Evolutionary conservation across 1,140 invertebrate genomes (phyloP), one percentile per base, ranked within the genome.

Genomic region (Eurytemora carolleeae): DNA sequence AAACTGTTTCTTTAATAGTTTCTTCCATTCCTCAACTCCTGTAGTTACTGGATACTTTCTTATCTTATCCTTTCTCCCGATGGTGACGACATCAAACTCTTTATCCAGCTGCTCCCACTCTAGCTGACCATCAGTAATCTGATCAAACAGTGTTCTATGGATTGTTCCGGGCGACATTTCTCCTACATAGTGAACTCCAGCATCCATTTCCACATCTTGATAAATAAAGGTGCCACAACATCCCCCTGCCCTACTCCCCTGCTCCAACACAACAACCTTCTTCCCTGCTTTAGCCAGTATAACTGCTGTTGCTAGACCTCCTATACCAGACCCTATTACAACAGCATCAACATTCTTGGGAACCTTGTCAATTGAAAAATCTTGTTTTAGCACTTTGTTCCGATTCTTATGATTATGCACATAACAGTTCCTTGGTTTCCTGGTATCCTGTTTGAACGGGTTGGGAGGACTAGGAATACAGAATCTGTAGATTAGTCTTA

Each of bases 171-270:
- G 64, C 17, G 65, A 61, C 69, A 75, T 69, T 31, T 74, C 70
- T 2, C 73, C 74, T 25, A 75, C 70, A 64, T 75, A 75, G 63
- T 75, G 74, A 24, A 75, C 72, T 12, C 72, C 72, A 58, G 71
- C 71, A 63, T 74, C 72, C 69, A 74, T 73, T 60, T 74, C 72
- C 65, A 68, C 74, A 7, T 71, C 72, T 63, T 72, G 64, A 7
- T 67, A 64, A 21, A 64, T 65, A 54, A 60, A 67, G 19, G 64
- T 64, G 54, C 65, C 64, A 44, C 64, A 66, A 21, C 62, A 67
- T 2, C 66, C 66, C 16, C 66, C 66, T 15, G 64, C 66, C 64
- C 72, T 70, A n/a, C n/a, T n/a, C 57, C 72, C 72, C 57, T 74
- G 71, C 60, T 74, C 73, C 60, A 74, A 63, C 0, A 73, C 72